Evolutionary conservation across 2,888 invertebrate genomes (phyloP).

Genomic region (Cantharis lateralis): DNA sequence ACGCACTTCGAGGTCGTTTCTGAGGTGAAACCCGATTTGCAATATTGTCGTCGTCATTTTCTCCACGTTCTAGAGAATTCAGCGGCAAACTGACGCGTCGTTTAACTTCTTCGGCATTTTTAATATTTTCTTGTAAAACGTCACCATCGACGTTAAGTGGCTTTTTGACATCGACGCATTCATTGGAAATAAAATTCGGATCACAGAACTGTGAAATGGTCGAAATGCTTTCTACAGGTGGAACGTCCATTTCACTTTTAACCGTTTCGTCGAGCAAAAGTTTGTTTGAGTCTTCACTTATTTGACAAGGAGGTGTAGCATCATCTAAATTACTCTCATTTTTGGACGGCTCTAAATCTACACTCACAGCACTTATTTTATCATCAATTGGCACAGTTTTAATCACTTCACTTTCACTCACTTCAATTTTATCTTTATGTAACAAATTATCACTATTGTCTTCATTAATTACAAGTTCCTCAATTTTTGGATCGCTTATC

Average conservation of each 20-base stretch:
- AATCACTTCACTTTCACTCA: slow-evolving; percentile 18
- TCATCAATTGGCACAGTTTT: slow-evolving; percentile 44
- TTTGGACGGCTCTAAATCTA: slow-evolving; percentile 59
- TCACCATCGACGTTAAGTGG: slow-evolving; percentile 25
- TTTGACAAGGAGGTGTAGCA: slow-evolving; percentile 13
- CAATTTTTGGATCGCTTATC: not conserved
- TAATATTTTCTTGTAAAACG: slow-evolving; percentile 5
- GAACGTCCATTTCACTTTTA: slow-evolving; percentile 47
- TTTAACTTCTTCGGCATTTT: slow-evolving; percentile 42
- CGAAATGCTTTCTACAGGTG: slow-evolving; percentile 64
- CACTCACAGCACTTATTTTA: slow-evolving; percentile 56
- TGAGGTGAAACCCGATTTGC: slow-evolving; percentile 62
- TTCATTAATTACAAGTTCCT: slow-evolving; percentile 39
- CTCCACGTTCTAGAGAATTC: slow-evolving; percentile 48
- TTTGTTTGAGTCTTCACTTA: slow-evolving; percentile 21
- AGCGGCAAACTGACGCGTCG: slow-evolving; percentile 66
- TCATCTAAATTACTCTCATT: slow-evolving; percentile 51
- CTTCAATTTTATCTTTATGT: slow-evolving; percentile 27
- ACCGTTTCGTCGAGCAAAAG: slow-evolving; percentile 55
- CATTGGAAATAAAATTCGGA: slow-evolving; percentile 60
- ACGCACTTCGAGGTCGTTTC: slow-evolving; percentile 77
- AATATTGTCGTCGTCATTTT: slow-evolving; percentile 51
- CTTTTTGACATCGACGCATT: slow-evolving; percentile 35
- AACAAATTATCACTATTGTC: slow-evolving; percentile 44
- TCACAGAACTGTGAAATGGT: slow-evolving; percentile 77